Evolutionary conservation across 2,113 vertebrate species (phyloP), one percentile per base, ranked within the genome.

Genomic region (Boulengeromyrus knoepffleri): DNA sequence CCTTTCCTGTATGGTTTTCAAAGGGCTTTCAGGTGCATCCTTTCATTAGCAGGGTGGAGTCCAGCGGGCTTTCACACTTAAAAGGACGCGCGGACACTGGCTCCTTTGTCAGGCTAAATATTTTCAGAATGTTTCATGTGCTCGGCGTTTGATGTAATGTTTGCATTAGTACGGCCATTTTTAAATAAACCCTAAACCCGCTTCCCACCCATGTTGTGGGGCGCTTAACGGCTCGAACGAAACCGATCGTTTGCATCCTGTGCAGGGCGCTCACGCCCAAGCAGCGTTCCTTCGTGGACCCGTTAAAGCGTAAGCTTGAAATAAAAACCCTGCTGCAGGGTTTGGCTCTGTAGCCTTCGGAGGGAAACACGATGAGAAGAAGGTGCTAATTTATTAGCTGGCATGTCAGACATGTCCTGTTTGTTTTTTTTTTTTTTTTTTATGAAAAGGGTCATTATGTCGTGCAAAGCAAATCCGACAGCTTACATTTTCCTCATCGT

Each of bases 41-140:
- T 93, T 89, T 92, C 93, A 93, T 94, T 94, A 94, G 92, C 91
- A 70, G 90, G 91, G 93, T 89, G 92, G 93, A 92, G 91, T 92
- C 91, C 86, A 21, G 88, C 52, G 88, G 87, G 84, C 88, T 87
- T 90, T 87, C 52, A 88, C n/a, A 89, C 88, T 91, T 89, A 88
- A 91, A n/a, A 62, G 74, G 80, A 91, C 66, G 4, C 86, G 86
- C 88, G 19, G 90, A 90, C 91, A 89, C 90, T 77, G 84, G 6
- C 21, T n/a, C n/a, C 70, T 87, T 74, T 90, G 56, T 90, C 21
- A 19, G 21, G 49, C 7, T 5, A 85, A 77, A 49, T 89, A 74
- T 89, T 89, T 89, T 77, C 70, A 70, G 50, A 88, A 88, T 88
- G 88, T 74, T 88, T 89, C 46, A 88, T 88, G 83, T 49, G 74